These are phyloP conservation scores for Rotaria sp. DNA, from an alignment of 2,888 invertebrate genomes.

Conservation along the genomic window DNA sequence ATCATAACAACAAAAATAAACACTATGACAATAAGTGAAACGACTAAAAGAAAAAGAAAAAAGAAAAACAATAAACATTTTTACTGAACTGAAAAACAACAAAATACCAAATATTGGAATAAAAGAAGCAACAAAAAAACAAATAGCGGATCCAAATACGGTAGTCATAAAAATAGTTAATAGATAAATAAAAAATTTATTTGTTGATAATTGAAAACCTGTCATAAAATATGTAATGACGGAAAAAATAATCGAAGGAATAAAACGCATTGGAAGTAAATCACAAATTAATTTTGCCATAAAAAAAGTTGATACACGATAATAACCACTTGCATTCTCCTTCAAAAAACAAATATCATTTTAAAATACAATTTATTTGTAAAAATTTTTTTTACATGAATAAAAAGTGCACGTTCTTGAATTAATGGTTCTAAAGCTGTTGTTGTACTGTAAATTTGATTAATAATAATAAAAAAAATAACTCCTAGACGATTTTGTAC, in stretches of 20 bases:
- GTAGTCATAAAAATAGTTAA: conserved; percentile 50
- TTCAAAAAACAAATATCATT: too few relatives aligned
- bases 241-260: conserved; percentile 49
- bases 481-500: conserved; percentile 53
- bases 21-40: too few relatives aligned
- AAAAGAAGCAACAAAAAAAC: conserved; percentile 50
- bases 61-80: too few relatives aligned
- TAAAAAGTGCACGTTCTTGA: conserved; percentile 46
- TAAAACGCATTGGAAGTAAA: conserved; percentile 49
- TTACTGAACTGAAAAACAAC: too few relatives aligned
- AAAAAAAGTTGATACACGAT: conserved; percentile 52
- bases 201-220: conserved; percentile 45
- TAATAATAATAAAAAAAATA: conserved; percentile 56
- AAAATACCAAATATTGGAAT: conserved; percentile 48
- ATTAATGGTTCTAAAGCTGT: conserved; percentile 48
- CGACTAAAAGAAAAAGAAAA: too few relatives aligned
- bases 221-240: conserved; percentile 53
- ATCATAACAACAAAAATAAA: too few relatives aligned
- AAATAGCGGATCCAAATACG: conserved; percentile 49
- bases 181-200: conserved; percentile 49
- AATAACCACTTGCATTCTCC: conserved; percentile 53
- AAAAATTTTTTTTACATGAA: conserved; percentile 45
- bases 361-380: too few relatives aligned
- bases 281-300: conserved; percentile 52
- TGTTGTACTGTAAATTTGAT: conserved; percentile 54